A percentile compares a stretch with the other conserved stretches of the same genome.
phyloP scores from a whole-genome alignment of 2,888 invertebrate genomes.

The Macrosiphum euphorbiae region DNA sequence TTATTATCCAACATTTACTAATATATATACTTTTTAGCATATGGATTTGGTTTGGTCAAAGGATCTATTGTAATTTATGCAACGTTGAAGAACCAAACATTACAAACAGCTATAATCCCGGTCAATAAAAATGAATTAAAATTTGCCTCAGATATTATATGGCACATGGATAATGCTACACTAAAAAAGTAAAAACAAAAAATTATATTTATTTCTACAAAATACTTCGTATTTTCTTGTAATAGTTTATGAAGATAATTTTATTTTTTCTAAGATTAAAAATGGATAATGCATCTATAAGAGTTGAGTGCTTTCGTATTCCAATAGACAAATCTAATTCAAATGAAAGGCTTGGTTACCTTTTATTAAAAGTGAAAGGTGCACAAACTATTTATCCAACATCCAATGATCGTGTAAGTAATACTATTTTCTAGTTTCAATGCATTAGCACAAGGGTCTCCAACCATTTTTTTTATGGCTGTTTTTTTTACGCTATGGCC shows the following conservation, averaged over 20 bases:
- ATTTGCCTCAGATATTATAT: neutral
- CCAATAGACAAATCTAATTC: neutral
- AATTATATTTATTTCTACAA: neutral
- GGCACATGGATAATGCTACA: slow-evolving; percentile 13
- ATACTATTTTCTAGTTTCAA: neutral
- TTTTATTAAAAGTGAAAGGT: slow-evolving; percentile 52
- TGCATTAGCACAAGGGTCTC: too few relatives aligned
- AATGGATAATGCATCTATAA: slow-evolving; percentile 46
- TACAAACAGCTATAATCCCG: slow-evolving; percentile 23
- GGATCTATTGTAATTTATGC: slow-evolving; percentile 49
- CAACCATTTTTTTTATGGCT: too few relatives aligned
- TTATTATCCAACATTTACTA: neutral
- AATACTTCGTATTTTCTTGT: neutral
- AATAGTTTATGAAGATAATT: neutral
- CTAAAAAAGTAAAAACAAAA: slow-evolving; percentile 39
- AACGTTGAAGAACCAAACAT: slow-evolving; percentile 23
- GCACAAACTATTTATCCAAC: slow-evolving; percentile 38
- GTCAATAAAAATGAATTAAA: slow-evolving; percentile 33
- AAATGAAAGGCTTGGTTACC: slow-evolving; percentile 45
- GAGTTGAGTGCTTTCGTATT: slow-evolving; percentile 38
- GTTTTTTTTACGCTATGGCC: too few relatives aligned
- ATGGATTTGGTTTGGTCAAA: slow-evolving; percentile 57
- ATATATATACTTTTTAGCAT: neutral
- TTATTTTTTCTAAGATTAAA: slow-evolving; percentile 15
- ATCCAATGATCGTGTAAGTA: slow-evolving; percentile 43